These are phyloP conservation scores for Loxodonta africana DNA, from an alignment of 2,113 vertebrate genomes.

Conservation along the genomic window DNA sequence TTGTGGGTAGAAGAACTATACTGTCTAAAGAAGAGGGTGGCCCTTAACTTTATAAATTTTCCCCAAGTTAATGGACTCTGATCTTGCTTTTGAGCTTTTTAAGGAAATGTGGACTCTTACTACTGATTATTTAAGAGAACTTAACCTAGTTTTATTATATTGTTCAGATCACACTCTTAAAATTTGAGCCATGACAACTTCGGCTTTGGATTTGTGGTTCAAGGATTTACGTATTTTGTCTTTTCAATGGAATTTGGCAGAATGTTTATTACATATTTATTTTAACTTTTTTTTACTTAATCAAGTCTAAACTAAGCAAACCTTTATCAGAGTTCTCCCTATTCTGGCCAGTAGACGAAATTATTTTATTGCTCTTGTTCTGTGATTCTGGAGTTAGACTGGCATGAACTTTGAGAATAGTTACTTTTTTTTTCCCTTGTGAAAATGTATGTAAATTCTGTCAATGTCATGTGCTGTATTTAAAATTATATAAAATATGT, in stretches of 20 bases:
- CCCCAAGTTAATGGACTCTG: background rate
- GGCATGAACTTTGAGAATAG: conserved; percentile 9
- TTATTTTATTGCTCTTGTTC: conserved; percentile 11
- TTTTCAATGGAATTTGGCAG: conserved; percentile 16
- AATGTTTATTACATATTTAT: background rate
- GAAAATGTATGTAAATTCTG: conserved; percentile 42
- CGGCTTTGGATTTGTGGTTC: conserved; percentile 15
- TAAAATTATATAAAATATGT: conserved; percentile 25
- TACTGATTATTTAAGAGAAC: conserved; percentile 38
- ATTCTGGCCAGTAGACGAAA: background rate
- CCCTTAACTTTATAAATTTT: background rate
- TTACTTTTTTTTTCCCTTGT: background rate
- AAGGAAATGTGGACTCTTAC: conserved; percentile 28
- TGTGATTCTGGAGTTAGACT: background rate
- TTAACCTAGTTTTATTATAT: conserved; percentile 38
- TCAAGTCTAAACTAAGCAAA: background rate
- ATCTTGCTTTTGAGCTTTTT: conserved; percentile 36
- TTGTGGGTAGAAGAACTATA: background rate
- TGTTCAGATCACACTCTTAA: background rate
- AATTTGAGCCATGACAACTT: background rate
- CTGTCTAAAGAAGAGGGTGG: background rate
- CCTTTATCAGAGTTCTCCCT: background rate
- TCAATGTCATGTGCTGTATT: background rate
- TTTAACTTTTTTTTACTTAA: conserved; percentile 6
- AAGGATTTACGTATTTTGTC: background rate